Conservation (phyloP, 2,797 vertebrate genomes). For the Chiloscyllium punctatum region DNA sequence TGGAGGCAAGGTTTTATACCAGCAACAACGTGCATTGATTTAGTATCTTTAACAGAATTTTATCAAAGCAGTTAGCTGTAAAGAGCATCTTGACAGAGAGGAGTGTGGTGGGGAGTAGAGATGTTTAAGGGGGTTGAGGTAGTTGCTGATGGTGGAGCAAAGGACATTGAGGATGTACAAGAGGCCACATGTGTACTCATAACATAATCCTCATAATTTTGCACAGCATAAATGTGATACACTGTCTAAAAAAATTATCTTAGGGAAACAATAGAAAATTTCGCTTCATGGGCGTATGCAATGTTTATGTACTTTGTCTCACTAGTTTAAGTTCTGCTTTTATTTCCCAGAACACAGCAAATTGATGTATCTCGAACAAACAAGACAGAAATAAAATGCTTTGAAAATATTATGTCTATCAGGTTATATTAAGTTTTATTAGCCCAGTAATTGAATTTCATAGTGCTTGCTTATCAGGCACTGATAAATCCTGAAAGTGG, state of each 20-base stretch:
- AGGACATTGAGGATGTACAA: background rate
- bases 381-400: background rate
- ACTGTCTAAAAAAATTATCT: background rate
- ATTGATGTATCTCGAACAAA: background rate
- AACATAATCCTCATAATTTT: background rate
- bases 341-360: background rate
- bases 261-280: background rate
- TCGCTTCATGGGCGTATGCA: background rate
- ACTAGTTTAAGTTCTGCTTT: background rate
- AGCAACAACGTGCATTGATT: background rate
- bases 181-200: background rate
- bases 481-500: background rate
- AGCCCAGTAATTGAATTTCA: background rate
- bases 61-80: background rate
- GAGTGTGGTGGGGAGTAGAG: too few relatives aligned
- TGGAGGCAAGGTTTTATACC: background rate
- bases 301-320: background rate
- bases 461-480: background rate
- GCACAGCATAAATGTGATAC: background rate
- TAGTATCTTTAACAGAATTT: background rate
- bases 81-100: background rate
- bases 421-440: background rate
- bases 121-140: background rate
- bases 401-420: background rate
- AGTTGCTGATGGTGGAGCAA: background rate